These are phyloP conservation scores for Pheosia gnoma DNA, from an alignment of 2,888 invertebrate species.

Conservation along the genomic window DNA sequence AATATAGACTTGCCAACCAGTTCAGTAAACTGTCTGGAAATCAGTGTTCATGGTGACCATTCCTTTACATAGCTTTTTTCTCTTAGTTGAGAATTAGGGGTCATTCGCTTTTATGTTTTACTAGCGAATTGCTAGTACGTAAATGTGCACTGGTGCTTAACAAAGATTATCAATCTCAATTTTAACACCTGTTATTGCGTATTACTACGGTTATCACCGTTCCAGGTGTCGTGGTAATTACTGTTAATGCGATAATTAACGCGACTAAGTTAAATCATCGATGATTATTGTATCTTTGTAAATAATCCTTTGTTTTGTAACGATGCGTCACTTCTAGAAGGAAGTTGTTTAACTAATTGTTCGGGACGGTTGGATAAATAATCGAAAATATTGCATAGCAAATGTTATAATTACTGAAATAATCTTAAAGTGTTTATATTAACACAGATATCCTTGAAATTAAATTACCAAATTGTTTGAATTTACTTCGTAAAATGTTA, in stretches of 20 bases:
- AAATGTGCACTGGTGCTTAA: too few species aligned
- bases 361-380: neutral
- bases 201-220: neutral
- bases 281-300: neutral
- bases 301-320: neutral
- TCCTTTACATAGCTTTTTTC: too few species aligned
- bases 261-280: neutral
- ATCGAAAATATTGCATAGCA: conserved; percentile 5
- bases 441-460: too few species aligned
- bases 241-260: neutral
- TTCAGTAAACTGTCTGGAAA: too few species aligned
- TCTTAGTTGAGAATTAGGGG: too few species aligned
- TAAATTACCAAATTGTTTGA: too few species aligned
- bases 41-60: too few species aligned
- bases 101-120: too few species aligned
- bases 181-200: neutral
- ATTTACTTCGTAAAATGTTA: too few species aligned
- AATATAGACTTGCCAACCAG: too few species aligned
- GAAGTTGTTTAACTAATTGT: conserved; percentile 4
- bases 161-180: too few species aligned
- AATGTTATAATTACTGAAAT: conserved; percentile 1
- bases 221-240: neutral
- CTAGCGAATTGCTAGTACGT: too few species aligned
- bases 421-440: neutral
- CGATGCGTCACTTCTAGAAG: neutral